Evolutionary conservation across 2,113 vertebrate species (phyloP), one percentile per base, ranked within the genome.

Genomic region (Beaufortia kweichowensis): DNA sequence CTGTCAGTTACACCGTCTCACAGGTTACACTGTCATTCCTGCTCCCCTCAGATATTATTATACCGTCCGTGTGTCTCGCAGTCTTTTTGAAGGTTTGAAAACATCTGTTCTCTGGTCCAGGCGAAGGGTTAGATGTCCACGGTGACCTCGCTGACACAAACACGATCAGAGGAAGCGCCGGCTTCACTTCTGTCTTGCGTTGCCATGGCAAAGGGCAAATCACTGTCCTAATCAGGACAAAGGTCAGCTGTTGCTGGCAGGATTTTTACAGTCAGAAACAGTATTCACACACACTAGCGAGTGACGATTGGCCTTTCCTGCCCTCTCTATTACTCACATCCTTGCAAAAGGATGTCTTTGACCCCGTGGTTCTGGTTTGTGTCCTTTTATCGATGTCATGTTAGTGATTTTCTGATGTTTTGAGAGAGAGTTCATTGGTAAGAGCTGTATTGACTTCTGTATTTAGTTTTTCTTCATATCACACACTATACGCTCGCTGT

Each of bases 1-100:
- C 48, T 75, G 76, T 84, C 79, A 81, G 66, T 76, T 78, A 60
- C 15, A 78, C 76, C 29, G 23, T 80, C 81, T 79, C 82, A 67
- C 68, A 79, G 76, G 67, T 77, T 79, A 72, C 67, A 26, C 62
- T 59, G 53, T 69, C 78, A 65, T 14, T 75, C 78, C 50, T 84
- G 53, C 19, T 26, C 74, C 41, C 19, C 60, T 70, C 41, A n/a
- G 63, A 67, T 66, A 63, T 71, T 64, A 59, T 26, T 60, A 71
- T 65, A 29, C 14, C 19, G n/a, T 6, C 6, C 23, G 28, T 48
- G 21, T 62, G 31, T 35, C 10, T 71, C 5, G 17, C 55, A 57
- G 56, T 62, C 77, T n/a, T 31, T 41, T 28, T 64, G 35, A 75
- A 79, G n/a, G 21, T 60, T 28, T 60, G 43, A 57, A 24, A 64